phyloP scores from a whole-genome alignment of 2,888 invertebrate species.

The Scaptomyza polygonia region DNA sequence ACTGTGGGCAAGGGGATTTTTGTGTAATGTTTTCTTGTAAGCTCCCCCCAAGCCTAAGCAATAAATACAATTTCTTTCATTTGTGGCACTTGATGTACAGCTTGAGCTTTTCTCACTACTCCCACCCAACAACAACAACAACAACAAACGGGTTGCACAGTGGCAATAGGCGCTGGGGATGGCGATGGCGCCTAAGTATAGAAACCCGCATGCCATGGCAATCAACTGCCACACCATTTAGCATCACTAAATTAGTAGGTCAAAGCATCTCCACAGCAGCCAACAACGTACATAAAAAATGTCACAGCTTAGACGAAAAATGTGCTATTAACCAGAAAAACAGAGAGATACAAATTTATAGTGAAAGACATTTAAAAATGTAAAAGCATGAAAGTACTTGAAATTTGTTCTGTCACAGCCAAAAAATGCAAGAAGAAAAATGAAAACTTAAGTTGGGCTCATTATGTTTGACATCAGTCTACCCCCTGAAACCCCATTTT shows the following conservation, averaged over 20 bases:
- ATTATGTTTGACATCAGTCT: constrained; percentile 55
- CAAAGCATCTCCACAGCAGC: constrained; percentile 73
- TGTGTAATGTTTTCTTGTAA: constrained; percentile 8
- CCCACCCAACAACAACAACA: too few relatives aligned
- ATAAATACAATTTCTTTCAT: constrained; percentile 55
- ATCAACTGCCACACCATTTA: constrained; percentile 76
- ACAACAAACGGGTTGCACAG: background rate
- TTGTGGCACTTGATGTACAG: constrained; percentile 47
- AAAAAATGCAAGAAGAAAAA: constrained; percentile 32
- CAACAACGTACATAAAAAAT: constrained; percentile 67
- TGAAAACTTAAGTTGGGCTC: constrained; percentile 69
- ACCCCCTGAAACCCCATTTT: constrained; percentile 3
- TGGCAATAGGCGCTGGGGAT: background rate
- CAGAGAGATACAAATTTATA: constrained; percentile 9
- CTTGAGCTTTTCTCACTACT: constrained; percentile 53
- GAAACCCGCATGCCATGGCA: constrained; percentile 70
- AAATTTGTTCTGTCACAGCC: constrained; percentile 45
- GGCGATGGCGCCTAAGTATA: constrained; percentile 43
- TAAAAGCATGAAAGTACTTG: constrained; percentile 37
- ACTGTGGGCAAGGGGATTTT: background rate
- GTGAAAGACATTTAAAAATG: constrained; percentile 58
- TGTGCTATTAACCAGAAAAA: constrained; percentile 31
- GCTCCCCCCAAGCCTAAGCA: constrained; percentile 27
- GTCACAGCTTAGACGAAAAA: constrained; percentile 68
- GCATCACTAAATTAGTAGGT: constrained; percentile 78